These are phyloP conservation scores for Redunca redunca DNA, from an alignment of 2,113 vertebrate genomes.

Conservation along the genomic window DNA sequence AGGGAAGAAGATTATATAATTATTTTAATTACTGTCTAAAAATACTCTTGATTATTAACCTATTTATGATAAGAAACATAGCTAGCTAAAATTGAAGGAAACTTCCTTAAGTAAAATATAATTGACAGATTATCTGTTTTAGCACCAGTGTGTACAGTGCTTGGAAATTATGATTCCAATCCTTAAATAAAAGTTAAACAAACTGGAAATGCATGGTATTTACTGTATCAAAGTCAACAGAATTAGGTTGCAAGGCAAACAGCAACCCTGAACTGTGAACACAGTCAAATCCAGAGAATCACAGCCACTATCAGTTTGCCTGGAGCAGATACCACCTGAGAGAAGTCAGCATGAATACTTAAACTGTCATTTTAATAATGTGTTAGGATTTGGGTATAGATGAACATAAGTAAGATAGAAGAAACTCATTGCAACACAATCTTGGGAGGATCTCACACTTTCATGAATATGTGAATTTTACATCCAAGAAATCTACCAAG, in stretches of 20 bases:
- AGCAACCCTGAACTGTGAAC: background rate
- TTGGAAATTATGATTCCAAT: background rate
- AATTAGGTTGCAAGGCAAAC: background rate
- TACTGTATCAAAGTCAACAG: background rate
- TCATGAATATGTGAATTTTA: background rate
- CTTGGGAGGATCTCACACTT: background rate
- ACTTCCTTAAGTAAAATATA: background rate
- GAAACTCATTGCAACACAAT: background rate
- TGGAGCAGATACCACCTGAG: background rate
- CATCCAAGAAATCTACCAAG: background rate
- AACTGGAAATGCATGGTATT: background rate
- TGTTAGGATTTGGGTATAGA: background rate
- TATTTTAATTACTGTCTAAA: background rate
- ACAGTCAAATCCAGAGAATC: background rate
- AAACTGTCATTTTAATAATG: background rate
- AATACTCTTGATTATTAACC: background rate
- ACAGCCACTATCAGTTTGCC: background rate
- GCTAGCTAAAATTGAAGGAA: background rate
- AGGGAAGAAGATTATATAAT: background rate
- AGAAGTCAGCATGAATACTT: background rate
- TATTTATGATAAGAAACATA: background rate
- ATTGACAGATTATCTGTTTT: background rate
- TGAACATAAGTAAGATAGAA: background rate
- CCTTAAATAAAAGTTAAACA: background rate
- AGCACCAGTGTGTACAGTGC: background rate